Evolutionary conservation across 2,888 invertebrate species (phyloP), one percentile per base, ranked within the genome.

Genomic region (Lydus trimaculatus): DNA sequence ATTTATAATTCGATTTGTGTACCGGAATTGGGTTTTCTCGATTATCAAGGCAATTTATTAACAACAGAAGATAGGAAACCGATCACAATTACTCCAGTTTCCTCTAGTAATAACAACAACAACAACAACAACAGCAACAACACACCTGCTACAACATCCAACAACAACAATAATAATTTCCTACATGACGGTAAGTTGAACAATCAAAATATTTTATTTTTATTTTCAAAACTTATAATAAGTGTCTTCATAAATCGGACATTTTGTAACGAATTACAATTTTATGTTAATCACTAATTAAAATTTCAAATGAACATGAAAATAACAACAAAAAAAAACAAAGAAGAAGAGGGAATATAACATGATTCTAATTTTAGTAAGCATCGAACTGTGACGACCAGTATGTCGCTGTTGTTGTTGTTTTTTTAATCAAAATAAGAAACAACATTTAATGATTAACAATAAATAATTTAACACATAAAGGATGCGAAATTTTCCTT

Each of bases 1-100:
- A 89, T 93, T 87, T 94, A 94, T 89, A 94, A 94, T 84, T 90
- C 89, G 82, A 93, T 92, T 79, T 94, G 92, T 87, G 90, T 93
- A 75, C 93, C 93, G 75, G 94, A 94, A 84, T 85, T 91, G 76
- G 89, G 90, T 72, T 92, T 92, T 84, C 89, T 93, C 84, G 88
- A 87, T 77, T 86, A 87, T 82, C 80, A 82, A 72, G 84, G 82
- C 77, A 83, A 81, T 71, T 76, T 84, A 77, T 76, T 84, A 83
- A 74, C 85, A 71, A 83, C 83, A 71, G 83, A 87, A 76, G 83
- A 85, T 78, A 76, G 84, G 77, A 86, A 84, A 75, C 82, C 83
- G 11, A 72, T 81, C 66, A 75, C 81, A 48, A 78, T 82, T 74
- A 81, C 84, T 64, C 79, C 88, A 58, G 87, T 87, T 70, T 87